Conservation (phyloP, 2,888 invertebrate species). For the Pristionchus exspectatus region DNA sequence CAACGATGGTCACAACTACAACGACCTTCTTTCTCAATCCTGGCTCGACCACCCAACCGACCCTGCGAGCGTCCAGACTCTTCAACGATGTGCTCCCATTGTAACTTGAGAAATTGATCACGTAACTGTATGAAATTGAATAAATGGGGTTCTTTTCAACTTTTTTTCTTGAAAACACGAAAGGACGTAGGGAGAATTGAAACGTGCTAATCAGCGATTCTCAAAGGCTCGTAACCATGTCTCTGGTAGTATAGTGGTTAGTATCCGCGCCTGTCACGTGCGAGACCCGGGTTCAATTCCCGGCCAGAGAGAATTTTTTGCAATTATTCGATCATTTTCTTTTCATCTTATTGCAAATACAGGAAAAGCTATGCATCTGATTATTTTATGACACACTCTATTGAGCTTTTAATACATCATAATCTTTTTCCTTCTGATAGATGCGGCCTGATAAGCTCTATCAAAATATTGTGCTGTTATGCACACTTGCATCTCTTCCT, state of each 20-base stretch:
- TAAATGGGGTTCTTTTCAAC: background rate
- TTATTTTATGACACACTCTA: too few species aligned
- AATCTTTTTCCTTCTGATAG: too few species aligned
- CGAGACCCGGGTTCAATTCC: constrained; percentile 75
- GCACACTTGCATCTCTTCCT: too few species aligned
- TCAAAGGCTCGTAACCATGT: background rate
- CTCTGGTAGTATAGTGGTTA: constrained; percentile 72
- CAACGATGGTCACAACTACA: background rate
- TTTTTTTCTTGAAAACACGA: background rate
- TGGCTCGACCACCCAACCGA: background rate
- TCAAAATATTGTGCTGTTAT: too few species aligned
- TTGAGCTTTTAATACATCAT: too few species aligned
- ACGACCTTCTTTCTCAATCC: background rate
- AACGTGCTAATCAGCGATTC: background rate
- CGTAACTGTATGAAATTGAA: background rate
- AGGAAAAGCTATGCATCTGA: too few species aligned
- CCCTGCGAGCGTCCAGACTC: background rate
- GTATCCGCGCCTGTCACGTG: constrained; percentile 74
- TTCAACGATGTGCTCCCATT: background rate
- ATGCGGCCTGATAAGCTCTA: too few species aligned
- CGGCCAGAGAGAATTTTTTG: constrained; percentile 67
- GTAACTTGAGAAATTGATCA: background rate
- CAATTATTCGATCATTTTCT: too few species aligned
- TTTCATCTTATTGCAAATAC: too few species aligned
- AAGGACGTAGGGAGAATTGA: too few species aligned